Conservation (phyloP, 2,797 vertebrate genomes). For the Stomatorhinus walkeri region DNA sequence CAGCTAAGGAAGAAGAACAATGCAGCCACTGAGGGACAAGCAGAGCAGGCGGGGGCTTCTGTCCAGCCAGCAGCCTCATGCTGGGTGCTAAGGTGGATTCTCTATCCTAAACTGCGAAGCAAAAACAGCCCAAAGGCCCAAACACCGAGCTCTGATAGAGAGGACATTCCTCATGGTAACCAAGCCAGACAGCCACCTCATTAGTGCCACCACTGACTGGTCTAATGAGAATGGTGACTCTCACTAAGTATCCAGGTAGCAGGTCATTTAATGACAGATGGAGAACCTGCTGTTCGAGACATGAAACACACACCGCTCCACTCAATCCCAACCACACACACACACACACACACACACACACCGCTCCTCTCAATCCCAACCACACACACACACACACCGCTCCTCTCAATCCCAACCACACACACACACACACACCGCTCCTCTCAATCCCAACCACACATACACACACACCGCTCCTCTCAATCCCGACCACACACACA, state of each 20-base stretch:
- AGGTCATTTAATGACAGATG: background rate
- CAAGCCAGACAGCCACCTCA: background rate
- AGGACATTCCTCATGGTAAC: background rate
- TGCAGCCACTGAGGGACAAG: background rate
- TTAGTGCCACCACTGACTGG: background rate
- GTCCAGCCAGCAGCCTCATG: background rate
- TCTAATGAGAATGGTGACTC: background rate
- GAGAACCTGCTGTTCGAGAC: background rate
- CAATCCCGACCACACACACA: background rate
- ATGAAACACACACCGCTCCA: background rate
- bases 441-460: no score
- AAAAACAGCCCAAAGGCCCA: background rate
- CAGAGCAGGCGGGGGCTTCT: background rate
- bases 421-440: background rate
- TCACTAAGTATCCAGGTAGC: background rate
- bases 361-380: background rate
- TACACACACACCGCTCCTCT: background rate
- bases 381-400: background rate
- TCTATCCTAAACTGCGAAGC: background rate
- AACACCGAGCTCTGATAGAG: background rate
- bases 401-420: background rate
- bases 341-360: background rate
- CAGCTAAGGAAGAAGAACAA: slow-evolving; percentile 55
- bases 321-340: no score
- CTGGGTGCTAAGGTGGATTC: background rate